Conservation (phyloP, 2,113 vertebrate species). For the Petromus typicus region DNA sequence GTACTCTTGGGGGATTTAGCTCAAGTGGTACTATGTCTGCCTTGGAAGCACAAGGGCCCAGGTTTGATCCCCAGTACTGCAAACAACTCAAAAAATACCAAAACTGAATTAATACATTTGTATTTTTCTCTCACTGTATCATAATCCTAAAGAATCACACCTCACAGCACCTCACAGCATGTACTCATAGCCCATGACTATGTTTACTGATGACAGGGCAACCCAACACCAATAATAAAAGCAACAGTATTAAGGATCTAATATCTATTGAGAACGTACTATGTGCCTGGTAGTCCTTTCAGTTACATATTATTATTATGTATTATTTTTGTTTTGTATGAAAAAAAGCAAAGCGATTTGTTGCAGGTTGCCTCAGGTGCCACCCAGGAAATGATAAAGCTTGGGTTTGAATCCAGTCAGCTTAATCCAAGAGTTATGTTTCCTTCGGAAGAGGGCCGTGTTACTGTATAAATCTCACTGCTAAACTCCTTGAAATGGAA, state of each 20-base stretch:
- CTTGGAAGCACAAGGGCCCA: too few relatives aligned
- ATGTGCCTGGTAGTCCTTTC: not conserved
- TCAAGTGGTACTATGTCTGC: too few relatives aligned
- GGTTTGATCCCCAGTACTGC: too few relatives aligned
- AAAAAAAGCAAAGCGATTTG: not conserved
- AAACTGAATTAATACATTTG: not conserved
- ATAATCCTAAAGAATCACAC: not conserved
- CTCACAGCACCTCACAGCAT: not conserved
- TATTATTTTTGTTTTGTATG: not conserved
- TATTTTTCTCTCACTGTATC: not conserved
- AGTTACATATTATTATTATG: not conserved
- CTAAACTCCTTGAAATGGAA: conserved; percentile 6
- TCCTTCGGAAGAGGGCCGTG: not conserved
- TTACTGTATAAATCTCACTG: not conserved
- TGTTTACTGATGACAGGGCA: not conserved
- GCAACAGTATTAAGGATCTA: not conserved
- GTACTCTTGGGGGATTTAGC: too few relatives aligned
- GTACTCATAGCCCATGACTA: not conserved
- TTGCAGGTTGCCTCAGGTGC: not conserved
- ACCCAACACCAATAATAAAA: not conserved
- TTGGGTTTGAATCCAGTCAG: not conserved
- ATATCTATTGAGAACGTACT: not conserved
- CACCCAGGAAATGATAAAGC: not conserved
- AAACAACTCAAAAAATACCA: too few relatives aligned
- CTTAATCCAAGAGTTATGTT: not conserved